A percentile compares a stretch with the other conserved stretches of the same genome.
Evolutionary conservation across 2,888 invertebrate species (phyloP).

Genomic region (Reticulitermes lucifugus): DNA sequence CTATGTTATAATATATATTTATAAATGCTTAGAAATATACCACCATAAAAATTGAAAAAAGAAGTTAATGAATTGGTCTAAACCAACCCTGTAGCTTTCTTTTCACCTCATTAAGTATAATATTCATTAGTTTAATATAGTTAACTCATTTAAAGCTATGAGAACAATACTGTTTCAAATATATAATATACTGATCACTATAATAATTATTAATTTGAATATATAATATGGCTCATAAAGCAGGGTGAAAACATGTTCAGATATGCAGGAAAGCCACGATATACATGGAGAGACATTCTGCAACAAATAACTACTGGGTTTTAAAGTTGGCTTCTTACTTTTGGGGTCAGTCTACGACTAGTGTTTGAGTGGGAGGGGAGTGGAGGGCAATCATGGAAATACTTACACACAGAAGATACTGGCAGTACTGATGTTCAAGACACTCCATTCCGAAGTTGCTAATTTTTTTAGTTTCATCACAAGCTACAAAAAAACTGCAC

Average conservation of each 20-base stretch:
- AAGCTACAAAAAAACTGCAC: slow-evolving; percentile 26
- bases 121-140: slow-evolving; percentile 48
- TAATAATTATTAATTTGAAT: slow-evolving; percentile 46
- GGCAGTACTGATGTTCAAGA: slow-evolving; percentile 27
- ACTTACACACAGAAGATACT: slow-evolving; percentile 17
- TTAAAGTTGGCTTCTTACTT: background rate
- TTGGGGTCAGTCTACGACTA: background rate
- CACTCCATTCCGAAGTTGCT: slow-evolving; percentile 8
- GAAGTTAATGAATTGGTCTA: slow-evolving; percentile 49
- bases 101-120: slow-evolving; percentile 41
- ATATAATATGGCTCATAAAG: slow-evolving; percentile 36
- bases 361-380: background rate
- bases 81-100: slow-evolving; percentile 46
- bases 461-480: background rate
- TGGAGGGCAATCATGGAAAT: background rate
- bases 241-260: background rate
- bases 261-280: slow-evolving; percentile 9
- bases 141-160: slow-evolving; percentile 54
- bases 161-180: slow-evolving; percentile 54
- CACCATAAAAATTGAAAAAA: slow-evolving; percentile 49
- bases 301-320: slow-evolving; percentile 20
- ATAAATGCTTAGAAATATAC: slow-evolving; percentile 53
- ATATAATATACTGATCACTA: slow-evolving; percentile 50
- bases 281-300: slow-evolving; percentile 33
- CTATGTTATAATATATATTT: slow-evolving; percentile 51